These are phyloP conservation scores for Scortum barcoo DNA, from an alignment of 2,113 vertebrate genomes.

Conservation along the genomic window DNA sequence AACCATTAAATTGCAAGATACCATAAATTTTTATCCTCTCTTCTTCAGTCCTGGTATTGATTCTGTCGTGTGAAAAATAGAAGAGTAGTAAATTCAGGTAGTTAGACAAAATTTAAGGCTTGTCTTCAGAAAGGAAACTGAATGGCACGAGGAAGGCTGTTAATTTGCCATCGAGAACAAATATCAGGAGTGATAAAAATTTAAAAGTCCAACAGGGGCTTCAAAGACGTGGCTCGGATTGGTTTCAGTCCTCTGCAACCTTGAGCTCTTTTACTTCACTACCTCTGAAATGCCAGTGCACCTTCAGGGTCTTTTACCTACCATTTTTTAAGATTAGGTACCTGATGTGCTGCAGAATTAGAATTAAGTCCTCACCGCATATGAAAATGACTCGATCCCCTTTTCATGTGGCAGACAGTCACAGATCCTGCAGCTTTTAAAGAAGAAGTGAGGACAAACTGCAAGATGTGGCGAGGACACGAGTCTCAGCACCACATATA, in stretches of 20 bases:
- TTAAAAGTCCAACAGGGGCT: constrained; percentile 96
- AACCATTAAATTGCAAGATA: constrained; percentile 99
- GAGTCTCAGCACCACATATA: not conserved
- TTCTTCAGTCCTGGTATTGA: constrained; percentile 99
- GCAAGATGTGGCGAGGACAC: not conserved
- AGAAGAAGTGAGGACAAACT: constrained; percentile 17
- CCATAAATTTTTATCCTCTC: constrained; percentile 99
- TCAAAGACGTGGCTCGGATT: constrained; percentile 83
- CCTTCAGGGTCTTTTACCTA: constrained; percentile 70
- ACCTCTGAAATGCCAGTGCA: constrained; percentile 68
- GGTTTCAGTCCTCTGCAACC: constrained; percentile 93
- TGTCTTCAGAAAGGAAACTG: constrained; percentile 96
- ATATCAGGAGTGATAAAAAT: constrained; percentile 99
- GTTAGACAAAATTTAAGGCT: constrained; percentile 99
- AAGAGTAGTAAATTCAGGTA: constrained; percentile 97
- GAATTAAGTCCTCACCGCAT: constrained; percentile 58
- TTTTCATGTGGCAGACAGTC: constrained; percentile 18
- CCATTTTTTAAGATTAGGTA: constrained; percentile 75
- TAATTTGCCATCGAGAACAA: constrained; percentile 99
- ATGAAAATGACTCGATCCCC: constrained; percentile 45
- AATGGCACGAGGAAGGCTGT: constrained; percentile 94
- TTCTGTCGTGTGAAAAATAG: constrained; percentile 99
- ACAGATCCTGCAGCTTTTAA: constrained; percentile 15
- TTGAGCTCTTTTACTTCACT: constrained; percentile 87
- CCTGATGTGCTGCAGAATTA: constrained; percentile 76